Evolutionary conservation across 1,140 invertebrate genomes (phyloP), one percentile per base, ranked within the genome.

Genomic region (Patella vulgata): DNA sequence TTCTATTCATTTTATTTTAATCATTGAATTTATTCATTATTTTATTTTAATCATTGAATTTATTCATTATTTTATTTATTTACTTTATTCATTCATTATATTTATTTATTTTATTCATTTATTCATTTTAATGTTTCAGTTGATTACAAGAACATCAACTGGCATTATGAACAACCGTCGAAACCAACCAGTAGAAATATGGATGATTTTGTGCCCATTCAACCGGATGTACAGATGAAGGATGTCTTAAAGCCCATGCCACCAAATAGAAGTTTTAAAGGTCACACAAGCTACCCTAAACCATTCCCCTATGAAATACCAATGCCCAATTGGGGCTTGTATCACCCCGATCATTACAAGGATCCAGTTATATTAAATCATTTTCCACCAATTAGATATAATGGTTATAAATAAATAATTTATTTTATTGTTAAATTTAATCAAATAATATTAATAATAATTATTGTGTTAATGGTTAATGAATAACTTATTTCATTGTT

Each of bases 71-170:
- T n/a, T n/a, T n/a, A n/a, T n/a, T n/a, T n/a, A n/a, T n/a, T n/a
- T n/a, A n/a, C n/a, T n/a, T n/a, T n/a, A n/a, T n/a, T n/a, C n/a
- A n/a, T n/a, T n/a, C 27, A 4, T 21, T 33, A n/a, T 39, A 21
- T 9, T 33, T 21, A 40, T 39, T 36, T 36, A 9, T 12, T 17
- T 39, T 28, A 25, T n/a, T 12, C 0, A 28, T 23, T 36, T 19
- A 33, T 1, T 17, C 3, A 17, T 46, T 42, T 60, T 63, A 66
- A 25, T 47, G 42, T 68, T 68, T 59, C 65, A 81, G 79, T 66
- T 50, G 74, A 81, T 50, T 79, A 81, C 72, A 79, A 81, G 43
- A 75, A 78, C 42, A 63, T 74, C 2, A 77, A 75, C 71, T 81
- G 77, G 75, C 74, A 70, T 30, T 79, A 74, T 33, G 79, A 81